phyloP scores from a whole-genome alignment of 92 coral and sea anemone genomes.

The Anthopleura xanthogrammica region DNA sequence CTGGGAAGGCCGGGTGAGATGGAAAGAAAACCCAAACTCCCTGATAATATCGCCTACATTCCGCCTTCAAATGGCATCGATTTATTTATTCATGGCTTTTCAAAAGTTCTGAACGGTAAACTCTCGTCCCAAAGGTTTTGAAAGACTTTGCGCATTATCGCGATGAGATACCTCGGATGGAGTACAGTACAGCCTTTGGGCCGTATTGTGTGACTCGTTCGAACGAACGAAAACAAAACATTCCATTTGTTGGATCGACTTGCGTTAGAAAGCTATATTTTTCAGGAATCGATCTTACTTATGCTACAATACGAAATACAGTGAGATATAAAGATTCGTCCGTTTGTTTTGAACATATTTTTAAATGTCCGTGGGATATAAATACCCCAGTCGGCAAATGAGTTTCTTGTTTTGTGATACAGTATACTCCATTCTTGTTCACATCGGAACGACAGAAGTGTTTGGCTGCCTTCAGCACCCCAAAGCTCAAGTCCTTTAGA shows the following conservation, averaged over 20 bases:
- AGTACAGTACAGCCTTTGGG: not conserved
- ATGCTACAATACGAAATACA: not conserved
- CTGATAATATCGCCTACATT: slow-evolving; percentile 85
- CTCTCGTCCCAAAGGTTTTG: slow-evolving; percentile 15
- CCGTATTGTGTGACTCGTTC: slow-evolving; percentile 25
- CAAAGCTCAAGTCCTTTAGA: slow-evolving; percentile 36
- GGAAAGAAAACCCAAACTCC: slow-evolving; percentile 66
- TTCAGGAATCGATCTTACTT: not conserved
- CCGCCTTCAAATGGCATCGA: slow-evolving; percentile 81
- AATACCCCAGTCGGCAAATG: slow-evolving; percentile 19
- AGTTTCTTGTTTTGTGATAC: slow-evolving; percentile 5
- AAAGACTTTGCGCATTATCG: slow-evolving; percentile 16
- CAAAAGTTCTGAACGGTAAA: slow-evolving; percentile 52
- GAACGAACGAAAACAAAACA: slow-evolving; percentile 34
- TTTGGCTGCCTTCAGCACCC: slow-evolving; percentile 30
- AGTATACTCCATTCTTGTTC: not conserved
- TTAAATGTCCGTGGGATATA: not conserved
- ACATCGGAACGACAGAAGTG: slow-evolving; percentile 1
- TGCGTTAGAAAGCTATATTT: slow-evolving; percentile 8
- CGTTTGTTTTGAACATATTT: slow-evolving; percentile 6
- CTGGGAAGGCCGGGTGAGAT: slow-evolving; percentile 67
- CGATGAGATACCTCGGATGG: not conserved
- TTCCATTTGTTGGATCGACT: slow-evolving; percentile 4
- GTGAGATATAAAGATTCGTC: not conserved
- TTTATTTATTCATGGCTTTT: slow-evolving; percentile 87